Evolutionary conservation across 2,113 vertebrate species (phyloP).

Genomic region (Aspidoscelis tigris): DNA sequence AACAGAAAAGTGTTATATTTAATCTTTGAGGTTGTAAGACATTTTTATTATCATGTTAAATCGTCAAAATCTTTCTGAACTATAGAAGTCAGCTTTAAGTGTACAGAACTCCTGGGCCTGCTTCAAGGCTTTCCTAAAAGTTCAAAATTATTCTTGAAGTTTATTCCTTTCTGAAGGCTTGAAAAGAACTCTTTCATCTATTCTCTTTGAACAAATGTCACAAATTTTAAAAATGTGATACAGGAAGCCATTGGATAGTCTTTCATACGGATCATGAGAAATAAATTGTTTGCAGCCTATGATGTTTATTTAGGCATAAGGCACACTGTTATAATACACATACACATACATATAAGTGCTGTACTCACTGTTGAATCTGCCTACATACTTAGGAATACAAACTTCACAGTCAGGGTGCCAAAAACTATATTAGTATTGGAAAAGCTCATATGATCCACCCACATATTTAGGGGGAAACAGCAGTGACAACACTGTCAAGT

Average conservation of each 20-base stretch:
- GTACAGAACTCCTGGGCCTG: constrained; percentile 65
- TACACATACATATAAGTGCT: not conserved
- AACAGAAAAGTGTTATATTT: constrained; percentile 57
- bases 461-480: too few relatives aligned
- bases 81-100: constrained; percentile 67
- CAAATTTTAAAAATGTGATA: constrained; percentile 57
- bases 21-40: constrained; percentile 63
- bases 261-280: constrained; percentile 33
- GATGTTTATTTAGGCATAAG: constrained; percentile 36
- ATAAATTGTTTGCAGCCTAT: constrained; percentile 41
- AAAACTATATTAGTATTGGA: not conserved
- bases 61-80: constrained; percentile 66
- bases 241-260: constrained; percentile 51
- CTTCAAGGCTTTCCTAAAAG: constrained; percentile 63
- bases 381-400: constrained; percentile 33
- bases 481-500: too few relatives aligned
- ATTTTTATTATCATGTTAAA: constrained; percentile 70
- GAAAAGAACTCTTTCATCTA: constrained; percentile 65
- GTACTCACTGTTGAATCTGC: constrained; percentile 9
- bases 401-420: constrained; percentile 15
- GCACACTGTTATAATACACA: not conserved
- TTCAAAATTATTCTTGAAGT: constrained; percentile 66
- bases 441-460: too few relatives aligned
- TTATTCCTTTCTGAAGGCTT: constrained; percentile 61
- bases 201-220: constrained; percentile 66